Conservation (phyloP, 2,888 invertebrate species). For the Synanthedon tipuliformis region DNA sequence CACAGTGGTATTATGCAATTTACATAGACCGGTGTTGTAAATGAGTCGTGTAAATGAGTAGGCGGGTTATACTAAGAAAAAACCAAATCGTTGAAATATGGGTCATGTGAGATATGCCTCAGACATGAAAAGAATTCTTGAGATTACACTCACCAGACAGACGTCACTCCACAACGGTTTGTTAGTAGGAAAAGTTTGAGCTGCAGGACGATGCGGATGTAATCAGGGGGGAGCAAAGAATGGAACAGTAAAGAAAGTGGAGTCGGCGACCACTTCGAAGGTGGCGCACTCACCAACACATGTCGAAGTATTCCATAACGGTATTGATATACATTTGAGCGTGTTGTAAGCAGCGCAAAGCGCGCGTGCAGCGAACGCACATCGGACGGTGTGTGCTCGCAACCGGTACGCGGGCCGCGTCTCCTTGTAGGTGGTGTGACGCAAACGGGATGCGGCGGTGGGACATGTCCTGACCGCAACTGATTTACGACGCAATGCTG, state of each 20-base stretch:
- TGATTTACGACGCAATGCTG: conserved; percentile 28
- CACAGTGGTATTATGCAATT: no score
- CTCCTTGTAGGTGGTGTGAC: conserved; percentile 24
- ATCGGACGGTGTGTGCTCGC: conserved; percentile 11
- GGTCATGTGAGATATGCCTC: conserved; percentile 13
- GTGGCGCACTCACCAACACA: conserved; percentile 60
- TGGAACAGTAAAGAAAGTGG: conserved; percentile 8
- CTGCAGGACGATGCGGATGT: conserved; percentile 18
- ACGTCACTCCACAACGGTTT: conserved; percentile 21
- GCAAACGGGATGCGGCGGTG: conserved; percentile 21
- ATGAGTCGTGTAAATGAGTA: conserved; percentile 4
- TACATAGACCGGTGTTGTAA: not conserved
- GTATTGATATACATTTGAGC: conserved; percentile 20
- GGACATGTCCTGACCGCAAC: conserved; percentile 30
- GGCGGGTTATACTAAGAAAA: conserved; percentile 8
- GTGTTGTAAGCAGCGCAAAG: conserved; percentile 8
- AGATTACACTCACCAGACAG: conserved; percentile 28
- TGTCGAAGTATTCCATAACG: conserved; percentile 52
- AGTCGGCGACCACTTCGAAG: conserved; percentile 12
- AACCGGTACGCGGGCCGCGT: conserved; percentile 11
- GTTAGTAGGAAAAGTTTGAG: conserved; percentile 18
- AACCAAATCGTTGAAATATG: conserved; percentile 15
- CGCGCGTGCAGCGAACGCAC: conserved; percentile 24
- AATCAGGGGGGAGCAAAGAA: conserved; percentile 18
- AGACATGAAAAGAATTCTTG: conserved; percentile 15